Evolutionary conservation across 2,888 invertebrate species (phyloP).

Genomic region (Schrankia costaestrigalis): DNA sequence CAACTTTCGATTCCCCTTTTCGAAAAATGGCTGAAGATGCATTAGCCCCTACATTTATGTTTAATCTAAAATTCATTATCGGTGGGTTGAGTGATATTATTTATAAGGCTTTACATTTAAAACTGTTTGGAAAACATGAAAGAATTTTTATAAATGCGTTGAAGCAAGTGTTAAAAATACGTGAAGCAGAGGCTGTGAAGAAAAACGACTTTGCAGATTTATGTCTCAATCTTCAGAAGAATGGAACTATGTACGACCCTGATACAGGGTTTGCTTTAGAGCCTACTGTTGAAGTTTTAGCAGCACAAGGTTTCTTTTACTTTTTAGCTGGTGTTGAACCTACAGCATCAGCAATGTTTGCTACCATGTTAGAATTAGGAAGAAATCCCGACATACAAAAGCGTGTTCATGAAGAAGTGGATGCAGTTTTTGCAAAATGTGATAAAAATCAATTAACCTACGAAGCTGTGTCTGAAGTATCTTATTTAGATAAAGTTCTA

Average conservation of each 20-base stretch:
- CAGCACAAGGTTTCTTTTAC: constrained; percentile 29
- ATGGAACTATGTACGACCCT: constrained; percentile 42
- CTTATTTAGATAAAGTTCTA: constrained; percentile 50
- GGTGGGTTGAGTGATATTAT: constrained; percentile 10
- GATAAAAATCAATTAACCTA: constrained; percentile 12
- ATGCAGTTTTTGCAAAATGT: constrained; percentile 16
- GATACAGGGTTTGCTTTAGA: constrained; percentile 46
- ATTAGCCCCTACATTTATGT: constrained; percentile 22
- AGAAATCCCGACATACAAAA: constrained; percentile 41
- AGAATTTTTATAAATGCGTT: constrained; percentile 53
- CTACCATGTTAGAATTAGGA: constrained; percentile 46
- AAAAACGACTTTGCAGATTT: constrained; percentile 58
- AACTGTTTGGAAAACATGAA: constrained; percentile 30
- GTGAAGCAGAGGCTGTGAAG: constrained; percentile 42
- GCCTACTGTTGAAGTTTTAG: constrained; percentile 46
- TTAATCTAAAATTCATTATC: constrained; percentile 39
- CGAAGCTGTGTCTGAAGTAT: constrained; percentile 29
- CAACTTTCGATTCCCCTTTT: constrained; percentile 55
- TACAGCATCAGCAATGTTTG: constrained; percentile 29
- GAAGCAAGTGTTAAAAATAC: constrained; percentile 44
- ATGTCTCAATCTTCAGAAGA: constrained; percentile 50
- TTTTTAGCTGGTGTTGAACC: constrained; percentile 55
- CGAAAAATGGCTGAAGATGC: constrained; percentile 36
- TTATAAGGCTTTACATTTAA: neutral
- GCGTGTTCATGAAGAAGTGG: constrained; percentile 21